phyloP scores from a whole-genome alignment of 2,113 vertebrate species.

The Cavia porcellus region DNA sequence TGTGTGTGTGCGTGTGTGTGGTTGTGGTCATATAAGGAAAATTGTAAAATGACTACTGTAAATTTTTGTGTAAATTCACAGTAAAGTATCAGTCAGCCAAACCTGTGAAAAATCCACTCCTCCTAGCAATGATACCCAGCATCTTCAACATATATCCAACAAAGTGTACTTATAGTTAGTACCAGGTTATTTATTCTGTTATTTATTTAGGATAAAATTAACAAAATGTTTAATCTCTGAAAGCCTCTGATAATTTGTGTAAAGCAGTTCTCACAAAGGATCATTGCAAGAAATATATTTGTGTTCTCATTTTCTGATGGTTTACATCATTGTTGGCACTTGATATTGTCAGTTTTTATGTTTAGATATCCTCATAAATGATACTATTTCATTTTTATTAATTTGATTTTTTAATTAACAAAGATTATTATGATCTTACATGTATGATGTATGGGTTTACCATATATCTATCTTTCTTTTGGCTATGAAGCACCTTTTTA shows the following conservation, averaged over 20 bases:
- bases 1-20: too few relatives aligned
- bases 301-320: neutral
- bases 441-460: neutral
- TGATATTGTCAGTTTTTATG: neutral
- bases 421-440: neutral
- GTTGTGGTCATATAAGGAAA: neutral
- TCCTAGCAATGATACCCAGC: neutral
- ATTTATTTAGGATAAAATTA: neutral
- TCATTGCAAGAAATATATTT: neutral
- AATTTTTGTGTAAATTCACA: neutral
- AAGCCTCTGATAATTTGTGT: neutral
- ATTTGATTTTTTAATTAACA: neutral
- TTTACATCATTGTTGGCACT: neutral
- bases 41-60: neutral
- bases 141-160: neutral
- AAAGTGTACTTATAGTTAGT: neutral
- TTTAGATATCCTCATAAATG: neutral
- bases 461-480: neutral
- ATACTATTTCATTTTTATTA: neutral
- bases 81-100: neutral
- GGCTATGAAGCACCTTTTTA: neutral
- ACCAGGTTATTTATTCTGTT: neutral
- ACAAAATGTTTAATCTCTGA: constrained; percentile 53
- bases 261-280: constrained; percentile 38
- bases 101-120: neutral